A percentile compares a stretch with the other conserved stretches of the same genome.
Conservation (phyloP, 2,888 invertebrate genomes). For the Coelopa pilipes region DNA sequence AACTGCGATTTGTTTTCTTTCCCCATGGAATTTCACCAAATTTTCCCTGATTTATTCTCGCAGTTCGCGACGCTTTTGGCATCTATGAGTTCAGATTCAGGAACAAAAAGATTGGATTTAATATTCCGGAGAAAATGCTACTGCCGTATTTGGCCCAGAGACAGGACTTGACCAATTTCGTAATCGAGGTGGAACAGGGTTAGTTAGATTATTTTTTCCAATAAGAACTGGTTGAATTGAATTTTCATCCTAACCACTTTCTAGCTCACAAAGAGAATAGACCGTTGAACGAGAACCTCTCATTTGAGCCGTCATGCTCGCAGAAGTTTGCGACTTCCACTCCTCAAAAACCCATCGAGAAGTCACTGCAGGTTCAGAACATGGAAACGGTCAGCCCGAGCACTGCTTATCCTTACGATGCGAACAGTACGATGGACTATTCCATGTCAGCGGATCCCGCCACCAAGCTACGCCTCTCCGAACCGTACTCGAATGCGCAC, state of each 20-base stretch:
- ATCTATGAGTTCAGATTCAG: slow-evolving; percentile 61
- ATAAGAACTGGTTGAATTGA: background rate
- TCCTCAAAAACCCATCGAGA: slow-evolving; percentile 55
- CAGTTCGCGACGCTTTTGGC: slow-evolving; percentile 59
- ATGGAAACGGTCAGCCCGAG: slow-evolving; percentile 17
- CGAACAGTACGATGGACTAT: slow-evolving; percentile 31
- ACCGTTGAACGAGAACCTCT: slow-evolving; percentile 45
- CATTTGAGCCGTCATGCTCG: slow-evolving; percentile 55
- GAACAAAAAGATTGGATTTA: slow-evolving; percentile 63
- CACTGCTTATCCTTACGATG: slow-evolving; percentile 27
- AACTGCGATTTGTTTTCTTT: background rate
- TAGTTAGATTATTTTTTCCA: slow-evolving; percentile 46
- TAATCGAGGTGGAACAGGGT: slow-evolving; percentile 64
- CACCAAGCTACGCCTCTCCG: slow-evolving; percentile 27
- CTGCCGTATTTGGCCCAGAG: slow-evolving; percentile 61
- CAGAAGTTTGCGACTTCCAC: slow-evolving; percentile 47
- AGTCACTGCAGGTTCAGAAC: slow-evolving; percentile 38
- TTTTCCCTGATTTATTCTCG: slow-evolving; percentile 37
- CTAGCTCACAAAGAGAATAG: slow-evolving; percentile 51
- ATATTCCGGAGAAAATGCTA: slow-evolving; percentile 62
- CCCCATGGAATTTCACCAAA: background rate
- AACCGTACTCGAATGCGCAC: slow-evolving; percentile 41
- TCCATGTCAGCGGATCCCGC: slow-evolving; percentile 28
- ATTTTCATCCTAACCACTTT: background rate
- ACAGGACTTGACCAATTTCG: slow-evolving; percentile 63